phyloP scores from a whole-genome alignment of 2,113 vertebrate species.

The Lamprologus callipterus region DNA sequence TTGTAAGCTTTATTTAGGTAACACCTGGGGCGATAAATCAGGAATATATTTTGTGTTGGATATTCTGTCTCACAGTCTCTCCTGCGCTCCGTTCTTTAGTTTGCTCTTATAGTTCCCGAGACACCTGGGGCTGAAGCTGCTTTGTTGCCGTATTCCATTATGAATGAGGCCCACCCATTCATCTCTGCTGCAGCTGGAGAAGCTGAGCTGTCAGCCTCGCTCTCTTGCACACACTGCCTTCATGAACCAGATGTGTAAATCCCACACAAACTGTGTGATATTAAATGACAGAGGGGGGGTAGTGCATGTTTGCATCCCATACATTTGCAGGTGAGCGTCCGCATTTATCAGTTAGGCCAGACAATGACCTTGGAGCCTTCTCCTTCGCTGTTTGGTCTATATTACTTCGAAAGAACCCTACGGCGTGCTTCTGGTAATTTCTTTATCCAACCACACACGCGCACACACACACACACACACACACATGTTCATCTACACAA shows the following conservation, averaged over 20 bases:
- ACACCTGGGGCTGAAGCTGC: slow-evolving; percentile 34
- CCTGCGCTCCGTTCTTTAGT: neutral
- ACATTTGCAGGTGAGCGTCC: neutral
- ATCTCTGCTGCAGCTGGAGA: slow-evolving; percentile 42
- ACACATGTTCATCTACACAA: neutral
- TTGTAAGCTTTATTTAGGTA: slow-evolving; percentile 5
- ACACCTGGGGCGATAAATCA: slow-evolving; percentile 28
- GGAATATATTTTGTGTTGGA: neutral
- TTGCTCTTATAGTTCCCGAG: neutral
- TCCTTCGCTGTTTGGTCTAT: neutral
- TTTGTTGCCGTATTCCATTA: slow-evolving; percentile 48
- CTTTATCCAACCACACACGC: neutral
- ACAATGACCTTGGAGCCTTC: neutral
- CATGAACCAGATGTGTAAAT: neutral
- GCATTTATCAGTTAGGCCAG: neutral
- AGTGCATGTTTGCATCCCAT: neutral
- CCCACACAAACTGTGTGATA: neutral
- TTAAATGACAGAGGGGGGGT: neutral
- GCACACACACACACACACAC: neutral
- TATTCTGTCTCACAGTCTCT: neutral
- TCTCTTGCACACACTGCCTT: neutral
- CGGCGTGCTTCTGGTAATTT: neutral
- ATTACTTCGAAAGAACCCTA: neutral
- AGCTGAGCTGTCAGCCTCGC: slow-evolving; percentile 15
- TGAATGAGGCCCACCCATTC: slow-evolving; percentile 59